phyloP scores from a whole-genome alignment of 2,888 invertebrate genomes.

The Tinea pellionella region DNA sequence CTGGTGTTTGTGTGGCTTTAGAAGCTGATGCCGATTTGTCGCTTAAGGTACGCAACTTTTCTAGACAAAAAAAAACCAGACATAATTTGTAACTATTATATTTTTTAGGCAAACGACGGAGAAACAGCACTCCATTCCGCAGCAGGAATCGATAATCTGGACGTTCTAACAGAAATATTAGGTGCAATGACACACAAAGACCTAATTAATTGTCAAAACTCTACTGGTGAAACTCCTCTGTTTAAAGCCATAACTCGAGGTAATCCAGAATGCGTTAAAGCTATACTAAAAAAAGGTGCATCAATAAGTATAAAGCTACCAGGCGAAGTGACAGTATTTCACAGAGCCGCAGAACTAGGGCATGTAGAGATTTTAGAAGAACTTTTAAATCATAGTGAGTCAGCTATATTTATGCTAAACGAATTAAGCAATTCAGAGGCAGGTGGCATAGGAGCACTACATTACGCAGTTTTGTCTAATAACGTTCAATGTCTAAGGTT shows the following conservation, averaged over 20 bases:
- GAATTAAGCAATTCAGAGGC: conserved; percentile 40
- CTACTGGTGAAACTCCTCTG: conserved; percentile 59
- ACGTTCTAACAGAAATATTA: conserved; percentile 61
- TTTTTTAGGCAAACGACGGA: conserved; percentile 51
- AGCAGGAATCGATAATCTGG: conserved; percentile 55
- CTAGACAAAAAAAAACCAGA: no score
- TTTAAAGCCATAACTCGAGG: conserved; percentile 54
- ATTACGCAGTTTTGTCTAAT: conserved; percentile 68
- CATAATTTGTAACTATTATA: no score
- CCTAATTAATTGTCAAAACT: conserved; percentile 55
- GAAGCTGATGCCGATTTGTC: conserved; percentile 65
- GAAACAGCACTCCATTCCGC: conserved; percentile 68
- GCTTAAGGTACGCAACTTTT: conserved; percentile 34
- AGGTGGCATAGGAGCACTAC: conserved; percentile 60
- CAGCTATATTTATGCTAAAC: conserved; percentile 37
- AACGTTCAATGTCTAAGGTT: conserved; percentile 49
- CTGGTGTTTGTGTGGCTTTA: conserved; percentile 60
- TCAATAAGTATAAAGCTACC: conserved; percentile 47
- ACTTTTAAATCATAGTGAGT: conserved; percentile 54
- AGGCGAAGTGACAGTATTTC: conserved; percentile 67
- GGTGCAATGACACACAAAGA: conserved; percentile 56
- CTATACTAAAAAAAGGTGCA: conserved; percentile 56
- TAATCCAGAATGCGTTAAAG: conserved; percentile 47
- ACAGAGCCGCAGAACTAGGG: conserved; percentile 69
- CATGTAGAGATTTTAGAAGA: conserved; percentile 62